Base-by-base conservation (phyloP, 2,797 vertebrate genomes). In the Clarias fuscus region DNA sequence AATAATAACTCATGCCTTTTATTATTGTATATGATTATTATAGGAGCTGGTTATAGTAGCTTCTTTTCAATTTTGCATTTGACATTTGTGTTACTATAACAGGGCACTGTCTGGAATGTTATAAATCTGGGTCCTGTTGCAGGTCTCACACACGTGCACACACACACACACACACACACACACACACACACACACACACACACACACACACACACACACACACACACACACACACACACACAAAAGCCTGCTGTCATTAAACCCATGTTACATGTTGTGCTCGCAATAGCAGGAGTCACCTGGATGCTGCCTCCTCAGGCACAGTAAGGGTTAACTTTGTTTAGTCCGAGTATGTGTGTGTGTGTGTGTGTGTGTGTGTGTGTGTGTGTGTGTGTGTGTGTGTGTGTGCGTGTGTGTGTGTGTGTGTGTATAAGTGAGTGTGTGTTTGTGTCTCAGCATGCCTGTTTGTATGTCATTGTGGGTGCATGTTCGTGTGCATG, bases 251-350 rank as follows among this genome's bases (percentile, higher is more conserved):
- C 95, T 93, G 93, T 94, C 93, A 94, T 94, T 94, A 94, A 92
- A 93, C 89, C 92, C 90, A 89, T 88, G 86, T 90, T 91, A 92
- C 91, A 92, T 85, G 83, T 88, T 91, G 90, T 91, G 90, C 91
- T 92, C 75, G 84, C 90, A 91, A 90, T 91, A 91, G 92, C 93
- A 91, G 89, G 92, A 93, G 93, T 93, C 93, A 95, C 93, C 93
- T 93, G 92, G 90, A 90, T 89, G 91, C 90, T 91, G 86, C 91
- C 91, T 87, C 87, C 27, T 6, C 89, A 84, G 43, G 96, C 85
- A 84, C 89, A 83, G 92, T 93, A 97, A 94, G 87, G 94, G 98
- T 98, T 98, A 98, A 98, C 94, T 95, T 95, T 95, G 93, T 95
- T 95, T 95, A 94, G 94, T 94, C 92, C 92, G 53, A 89, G 91